A percentile compares a stretch with the other conserved stretches of the same genome.
These are phyloP conservation scores for Epizoanthus stellaris DNA, from an alignment of 92 coral and sea anemone genomes.

Conservation along the genomic window DNA sequence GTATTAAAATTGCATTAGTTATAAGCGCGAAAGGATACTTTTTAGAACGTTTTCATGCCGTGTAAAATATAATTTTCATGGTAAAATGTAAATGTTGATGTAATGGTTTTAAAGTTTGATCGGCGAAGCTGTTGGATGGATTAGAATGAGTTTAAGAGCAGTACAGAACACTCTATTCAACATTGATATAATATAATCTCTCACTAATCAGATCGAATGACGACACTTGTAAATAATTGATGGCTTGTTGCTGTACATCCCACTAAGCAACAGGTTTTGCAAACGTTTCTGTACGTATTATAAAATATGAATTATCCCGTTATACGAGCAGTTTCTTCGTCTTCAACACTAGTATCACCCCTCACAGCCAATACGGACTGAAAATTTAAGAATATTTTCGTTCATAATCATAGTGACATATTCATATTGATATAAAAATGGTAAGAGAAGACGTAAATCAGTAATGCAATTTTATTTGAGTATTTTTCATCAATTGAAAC, in stretches of 20 bases:
- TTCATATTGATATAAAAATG: too few species aligned
- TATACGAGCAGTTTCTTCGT: too few species aligned
- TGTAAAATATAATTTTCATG: neutral
- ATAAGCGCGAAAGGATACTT: neutral
- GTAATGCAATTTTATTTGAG: too few species aligned
- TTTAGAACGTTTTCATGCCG: neutral
- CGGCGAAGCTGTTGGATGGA: neutral
- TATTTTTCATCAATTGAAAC: too few species aligned
- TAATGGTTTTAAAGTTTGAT: neutral
- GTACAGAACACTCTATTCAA: neutral
- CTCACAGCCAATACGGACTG: too few species aligned
- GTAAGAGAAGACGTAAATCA: too few species aligned
- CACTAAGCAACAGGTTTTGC: too few species aligned
- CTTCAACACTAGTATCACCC: too few species aligned
- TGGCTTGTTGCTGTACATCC: neutral
- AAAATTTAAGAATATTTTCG: too few species aligned
- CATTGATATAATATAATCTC: neutral
- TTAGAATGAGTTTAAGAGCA: neutral
- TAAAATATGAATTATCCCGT: too few species aligned
- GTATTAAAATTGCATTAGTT: conserved; percentile 14
- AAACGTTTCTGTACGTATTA: too few species aligned
- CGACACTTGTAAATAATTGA: neutral
- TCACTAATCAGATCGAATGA: conserved; percentile 4
- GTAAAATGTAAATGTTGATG: neutral
- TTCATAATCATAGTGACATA: too few species aligned